phyloP scores from a whole-genome alignment of 1,140 invertebrate species.

The Lordiphosa mommai region DNA sequence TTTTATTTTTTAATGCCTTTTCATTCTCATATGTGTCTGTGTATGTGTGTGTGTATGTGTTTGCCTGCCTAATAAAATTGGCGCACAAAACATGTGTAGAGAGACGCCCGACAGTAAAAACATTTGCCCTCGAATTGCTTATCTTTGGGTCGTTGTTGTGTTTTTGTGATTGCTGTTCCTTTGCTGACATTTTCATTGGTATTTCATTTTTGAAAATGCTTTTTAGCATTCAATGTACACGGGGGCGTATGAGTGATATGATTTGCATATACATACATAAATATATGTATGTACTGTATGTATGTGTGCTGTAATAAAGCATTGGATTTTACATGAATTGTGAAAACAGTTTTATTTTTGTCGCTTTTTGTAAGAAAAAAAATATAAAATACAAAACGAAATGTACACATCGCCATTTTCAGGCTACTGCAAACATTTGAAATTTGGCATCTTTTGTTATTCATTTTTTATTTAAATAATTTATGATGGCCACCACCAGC shows the following conservation, averaged over 20 bases:
- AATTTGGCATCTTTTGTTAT: conserved; percentile 49
- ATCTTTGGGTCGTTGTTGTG: conserved; percentile 45
- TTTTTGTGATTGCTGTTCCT: conserved; percentile 31
- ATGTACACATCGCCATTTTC: conserved; percentile 33
- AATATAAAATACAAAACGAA: conserved; percentile 25
- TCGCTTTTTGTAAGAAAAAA: conserved; percentile 36
- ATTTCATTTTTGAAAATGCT: conserved; percentile 74
- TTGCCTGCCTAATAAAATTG: conserved; percentile 74
- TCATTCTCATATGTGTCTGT: conserved; percentile 28
- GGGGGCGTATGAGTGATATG: conserved; percentile 68
- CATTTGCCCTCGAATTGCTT: conserved; percentile 60
- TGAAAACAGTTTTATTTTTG: conserved; percentile 37
- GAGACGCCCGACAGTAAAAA: conserved; percentile 39
- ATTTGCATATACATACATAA: conserved; percentile 57
- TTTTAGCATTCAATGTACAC: conserved; percentile 47
- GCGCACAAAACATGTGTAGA: conserved; percentile 63
- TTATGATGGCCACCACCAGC: conserved; percentile 39
- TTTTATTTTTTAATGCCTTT: conserved; percentile 53
- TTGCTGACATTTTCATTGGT: conserved; percentile 69
- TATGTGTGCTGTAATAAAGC: conserved; percentile 61
- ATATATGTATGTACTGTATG: conserved; percentile 6
- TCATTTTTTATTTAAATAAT: conserved; percentile 65
- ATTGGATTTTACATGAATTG: conserved; percentile 72
- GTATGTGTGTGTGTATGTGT: conserved; percentile 35
- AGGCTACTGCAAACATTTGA: conserved; percentile 20